Evolutionary conservation across 2,797 vertebrate species (phyloP), one percentile per base, ranked within the genome.

Genomic region (Columba guinea): DNA sequence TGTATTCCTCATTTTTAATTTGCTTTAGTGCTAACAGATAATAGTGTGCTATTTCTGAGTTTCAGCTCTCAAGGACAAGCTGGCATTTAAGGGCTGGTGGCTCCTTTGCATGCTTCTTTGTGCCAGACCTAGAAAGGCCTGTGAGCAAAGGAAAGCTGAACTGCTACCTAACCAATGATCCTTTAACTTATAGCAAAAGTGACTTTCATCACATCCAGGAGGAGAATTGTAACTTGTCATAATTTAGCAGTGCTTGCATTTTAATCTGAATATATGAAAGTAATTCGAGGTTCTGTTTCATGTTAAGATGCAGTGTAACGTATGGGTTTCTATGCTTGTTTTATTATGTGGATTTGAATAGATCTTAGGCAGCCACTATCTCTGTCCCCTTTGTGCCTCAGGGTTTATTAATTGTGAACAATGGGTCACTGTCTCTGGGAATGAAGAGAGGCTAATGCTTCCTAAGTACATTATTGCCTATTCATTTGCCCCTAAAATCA

Each of bases 401-500:
- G 94, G 83, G 87, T 93, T 96, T 96, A 94, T 93, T 96, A 96
- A 94, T 83, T 63, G 28, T 84, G 87, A 97, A 97, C 96, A 97
- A 97, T 84, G 89, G 81, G 94, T 95, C 94, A 92, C 76, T 95
- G 69, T 95, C 89, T 95, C 95, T 94, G 83, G 64, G 81, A 96
- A 69, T 87, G 88, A 97, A 97, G 97, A 97, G 84, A 96, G 95
- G 92, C 91, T 82, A 97, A 97, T 97, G 95, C 91, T 97, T 80
- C 96, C 94, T 96, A 97, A 97, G 93, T 89, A 93, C 83, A 91
- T 96, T 89, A 95, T 92, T 95, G 87, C 91, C 94, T 96, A 95
- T 97, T 98, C 91, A 96, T 97, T 97, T 97, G 91, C 76, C 96
- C 92, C 74, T 92, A 94, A 95, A 97, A 96, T 96, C 77, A 8